Base-by-base conservation (phyloP, 2,888 invertebrate genomes). In the Alloscopus bannaensis region DNA sequence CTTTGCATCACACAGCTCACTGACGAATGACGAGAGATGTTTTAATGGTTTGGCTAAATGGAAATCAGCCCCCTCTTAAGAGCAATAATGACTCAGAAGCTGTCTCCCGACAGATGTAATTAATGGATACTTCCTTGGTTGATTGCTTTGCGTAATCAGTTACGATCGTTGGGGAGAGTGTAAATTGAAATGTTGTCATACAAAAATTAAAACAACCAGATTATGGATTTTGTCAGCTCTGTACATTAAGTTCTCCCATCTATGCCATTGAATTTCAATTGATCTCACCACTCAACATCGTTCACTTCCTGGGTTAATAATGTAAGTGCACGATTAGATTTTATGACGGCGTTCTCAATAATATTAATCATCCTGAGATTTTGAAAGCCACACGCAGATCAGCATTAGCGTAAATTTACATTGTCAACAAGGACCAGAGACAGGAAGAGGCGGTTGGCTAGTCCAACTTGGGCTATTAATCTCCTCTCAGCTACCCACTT, bases 41-140 rank as follows among this genome's bases (percentile, higher is more conserved):
- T n/a, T 40, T 71, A 71, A 71, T 71, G 62, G 62, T 16, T 71
- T 71, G 1, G n/a, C 31, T 45, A 65, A 65, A 65, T 65, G 65
- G 50, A 47, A 29, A 47, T 4, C 73, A 75, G 55, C 36, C 59
- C 65, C 57, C 47, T 20, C 50, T 52, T 65, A 71, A 50, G 66
- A 71, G 13, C 65, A 55, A 20, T 55, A 71, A 78, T 70, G 68
- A 71, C 71, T 69, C 52, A 45, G 60, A 47, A 50, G 52, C 52
- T 18, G 60, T 70, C 45, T 45, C 52, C 26, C 20, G 36, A 31
- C 71, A 62, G 28, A 62, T 57, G 59, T 81, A 83, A 83, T 83
- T 81, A 81, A 83, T 83, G 83, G 80, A 81, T 81, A 77, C 75
- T 65, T 65, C 70, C 64, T 69, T 64, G 81, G 72, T 59, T 81